Evolutionary conservation across 2,888 invertebrate species (phyloP), one percentile per base, ranked within the genome.

Genomic region (Rhagophthalmus giganteus): DNA sequence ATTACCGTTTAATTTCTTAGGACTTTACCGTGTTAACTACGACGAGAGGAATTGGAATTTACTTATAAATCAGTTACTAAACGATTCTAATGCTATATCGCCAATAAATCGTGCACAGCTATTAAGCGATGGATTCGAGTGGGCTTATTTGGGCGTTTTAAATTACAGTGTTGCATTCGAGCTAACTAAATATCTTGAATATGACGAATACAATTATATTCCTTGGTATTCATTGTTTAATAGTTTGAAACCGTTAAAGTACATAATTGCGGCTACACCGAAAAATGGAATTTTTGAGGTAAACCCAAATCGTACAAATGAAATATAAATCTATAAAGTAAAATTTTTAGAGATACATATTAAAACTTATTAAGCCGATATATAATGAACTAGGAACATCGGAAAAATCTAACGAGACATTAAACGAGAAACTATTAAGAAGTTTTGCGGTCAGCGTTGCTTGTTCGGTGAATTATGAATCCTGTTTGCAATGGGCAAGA

Each of bases 71-170:
- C 79, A 79, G 1, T 65, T 83, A 0, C 54, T 65, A 28, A 60
- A 58, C 32, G 61, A 71, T 30, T 68, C 78, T 0, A 59, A 68
- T 1, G 71, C 78, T 1, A 80, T 84, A 37, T 79, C 82, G 0
- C 75, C 82, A 0, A 75, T 83, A 2, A 83, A 84, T 20, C 78
- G 85, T 41, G 86, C 86, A 0, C 88, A 89, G 66, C 74, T 90
- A 0, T 78, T 90, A 5, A 86, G 88, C 65, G 90, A 90, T 65
- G 82, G 86, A 1, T 82, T 85, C 68, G 82, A 83, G 65, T 68
- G 85, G 5, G 86, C 86, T 8, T 79, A 83, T 63, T 76, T 78
- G 0, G 79, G 79, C 0, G 72, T 76, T 27, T 68, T 86, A 0
- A 72, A 81, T 62, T 86, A 86, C 67, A 76, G 75, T 32, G 74